A percentile compares a stretch with the other conserved stretches of the same genome.
These are phyloP conservation scores for Drosophila rubida DNA, from an alignment of 2,888 invertebrate genomes.

Conservation along the genomic window DNA sequence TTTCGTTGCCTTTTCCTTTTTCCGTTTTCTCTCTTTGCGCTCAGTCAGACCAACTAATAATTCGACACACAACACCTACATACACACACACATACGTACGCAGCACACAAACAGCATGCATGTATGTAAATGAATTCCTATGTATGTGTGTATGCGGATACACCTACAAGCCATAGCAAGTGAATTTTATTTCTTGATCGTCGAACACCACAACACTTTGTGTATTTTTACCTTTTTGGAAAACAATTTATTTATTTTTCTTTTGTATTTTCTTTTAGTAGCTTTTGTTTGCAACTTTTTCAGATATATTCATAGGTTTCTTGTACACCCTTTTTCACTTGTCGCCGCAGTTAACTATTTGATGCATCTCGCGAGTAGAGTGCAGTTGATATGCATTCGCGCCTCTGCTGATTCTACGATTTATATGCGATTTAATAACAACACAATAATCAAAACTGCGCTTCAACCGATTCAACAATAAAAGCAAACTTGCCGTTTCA, in stretches of 20 bases:
- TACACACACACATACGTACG: constrained; percentile 16
- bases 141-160: constrained; percentile 6
- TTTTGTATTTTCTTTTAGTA: constrained; percentile 25
- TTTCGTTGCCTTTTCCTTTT: constrained; percentile 45
- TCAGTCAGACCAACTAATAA: constrained; percentile 53
- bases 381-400: constrained; percentile 40
- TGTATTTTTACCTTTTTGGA: constrained; percentile 48
- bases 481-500: constrained; percentile 33
- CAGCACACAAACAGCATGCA: not conserved
- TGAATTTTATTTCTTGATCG: constrained; percentile 19
- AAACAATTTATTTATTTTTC: constrained; percentile 39
- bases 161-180: constrained; percentile 28
- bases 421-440: constrained; percentile 29
- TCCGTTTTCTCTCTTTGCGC: constrained; percentile 51
- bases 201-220: constrained; percentile 6
- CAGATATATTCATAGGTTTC: constrained; percentile 43
- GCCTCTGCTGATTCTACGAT: constrained; percentile 13
- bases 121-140: constrained; percentile 9
- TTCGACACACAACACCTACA: constrained; percentile 46
- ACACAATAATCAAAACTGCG: constrained; percentile 17
- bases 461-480: constrained; percentile 7
- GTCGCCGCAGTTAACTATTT: constrained; percentile 47
- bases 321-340: constrained; percentile 48
- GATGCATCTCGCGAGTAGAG: constrained; percentile 59
- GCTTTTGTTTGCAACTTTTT: constrained; percentile 39